Percentiles rank a stretch among this genome's conserved stretches.
phyloP scores from a whole-genome alignment of 2,888 invertebrate genomes.

The Macropis europaea region DNA sequence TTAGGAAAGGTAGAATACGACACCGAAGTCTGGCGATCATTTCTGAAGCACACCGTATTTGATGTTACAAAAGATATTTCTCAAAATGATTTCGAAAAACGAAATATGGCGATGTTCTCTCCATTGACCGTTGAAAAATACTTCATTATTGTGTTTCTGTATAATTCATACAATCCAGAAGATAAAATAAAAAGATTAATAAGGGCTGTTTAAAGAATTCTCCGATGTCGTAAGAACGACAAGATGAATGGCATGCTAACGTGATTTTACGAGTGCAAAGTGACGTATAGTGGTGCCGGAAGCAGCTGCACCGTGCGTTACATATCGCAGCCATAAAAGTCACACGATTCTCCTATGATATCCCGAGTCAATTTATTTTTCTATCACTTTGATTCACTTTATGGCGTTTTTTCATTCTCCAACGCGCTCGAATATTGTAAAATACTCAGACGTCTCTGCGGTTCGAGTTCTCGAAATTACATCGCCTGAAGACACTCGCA shows the following conservation, averaged over 20 bases:
- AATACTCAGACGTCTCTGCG: no score
- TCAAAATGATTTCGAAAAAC: no score
- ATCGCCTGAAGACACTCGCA: no score
- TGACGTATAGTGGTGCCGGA: background rate
- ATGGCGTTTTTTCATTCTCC: background rate
- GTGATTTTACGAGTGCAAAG: background rate
- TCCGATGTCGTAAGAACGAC: background rate
- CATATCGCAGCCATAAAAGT: background rate
- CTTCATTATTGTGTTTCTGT: no score
- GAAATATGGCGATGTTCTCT: no score
- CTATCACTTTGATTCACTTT: constrained; percentile 5
- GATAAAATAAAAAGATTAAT: background rate
- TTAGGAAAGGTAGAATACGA: no score
- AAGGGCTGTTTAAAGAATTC: no score
- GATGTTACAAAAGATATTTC: no score
- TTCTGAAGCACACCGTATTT: no score
- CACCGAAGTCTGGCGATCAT: no score
- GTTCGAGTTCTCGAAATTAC: no score
- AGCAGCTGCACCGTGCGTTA: background rate
- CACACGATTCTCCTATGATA: background rate
- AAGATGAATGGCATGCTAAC: background rate
- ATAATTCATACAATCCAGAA: background rate
- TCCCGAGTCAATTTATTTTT: background rate
- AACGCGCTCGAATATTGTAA: background rate
- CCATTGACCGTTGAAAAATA: no score